Conservation (phyloP, 2,797 vertebrate genomes). For the Petrocephalus schoutedeni region DNA sequence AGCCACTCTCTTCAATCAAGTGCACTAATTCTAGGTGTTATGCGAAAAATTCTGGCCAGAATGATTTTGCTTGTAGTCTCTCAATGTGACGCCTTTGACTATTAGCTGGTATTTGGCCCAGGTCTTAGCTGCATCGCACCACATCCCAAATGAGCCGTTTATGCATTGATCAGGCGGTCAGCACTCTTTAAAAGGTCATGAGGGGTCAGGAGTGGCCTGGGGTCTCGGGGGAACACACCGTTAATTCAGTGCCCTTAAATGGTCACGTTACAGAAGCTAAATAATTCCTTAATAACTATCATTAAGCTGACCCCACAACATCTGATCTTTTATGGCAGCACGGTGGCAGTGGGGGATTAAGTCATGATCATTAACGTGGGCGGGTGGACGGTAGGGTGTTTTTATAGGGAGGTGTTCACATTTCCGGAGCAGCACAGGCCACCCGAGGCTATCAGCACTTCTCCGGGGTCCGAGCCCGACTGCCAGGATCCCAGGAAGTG, state of each 20-base stretch:
- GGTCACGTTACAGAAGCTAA: background rate
- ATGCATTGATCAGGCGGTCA: conserved; percentile 40
- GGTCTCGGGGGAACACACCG: background rate
- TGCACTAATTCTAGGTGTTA: background rate
- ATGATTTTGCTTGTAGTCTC: background rate
- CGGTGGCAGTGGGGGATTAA: background rate
- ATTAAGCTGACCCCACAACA: background rate
- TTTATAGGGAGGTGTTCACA: background rate
- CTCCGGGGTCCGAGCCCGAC: background rate
- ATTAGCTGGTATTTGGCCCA: conserved; percentile 35
- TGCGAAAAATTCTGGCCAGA: background rate
- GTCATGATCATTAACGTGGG: background rate
- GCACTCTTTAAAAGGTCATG: conserved; percentile 32
- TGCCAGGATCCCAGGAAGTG: background rate
- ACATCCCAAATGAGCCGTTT: background rate
- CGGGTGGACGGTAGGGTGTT: background rate
- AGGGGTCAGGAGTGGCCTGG: conserved; percentile 11
- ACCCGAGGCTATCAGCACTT: background rate
- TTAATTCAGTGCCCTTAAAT: conserved; percentile 1
- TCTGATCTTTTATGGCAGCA: background rate
- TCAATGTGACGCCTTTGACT: background rate
- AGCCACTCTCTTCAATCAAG: background rate
- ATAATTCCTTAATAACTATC: background rate
- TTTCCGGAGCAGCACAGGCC: background rate
- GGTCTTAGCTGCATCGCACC: background rate